A percentile compares a stretch with the other conserved stretches of the same genome.
Evolutionary conservation across 2,888 invertebrate species (phyloP).

Genomic region (Hypena proboscidalis): DNA sequence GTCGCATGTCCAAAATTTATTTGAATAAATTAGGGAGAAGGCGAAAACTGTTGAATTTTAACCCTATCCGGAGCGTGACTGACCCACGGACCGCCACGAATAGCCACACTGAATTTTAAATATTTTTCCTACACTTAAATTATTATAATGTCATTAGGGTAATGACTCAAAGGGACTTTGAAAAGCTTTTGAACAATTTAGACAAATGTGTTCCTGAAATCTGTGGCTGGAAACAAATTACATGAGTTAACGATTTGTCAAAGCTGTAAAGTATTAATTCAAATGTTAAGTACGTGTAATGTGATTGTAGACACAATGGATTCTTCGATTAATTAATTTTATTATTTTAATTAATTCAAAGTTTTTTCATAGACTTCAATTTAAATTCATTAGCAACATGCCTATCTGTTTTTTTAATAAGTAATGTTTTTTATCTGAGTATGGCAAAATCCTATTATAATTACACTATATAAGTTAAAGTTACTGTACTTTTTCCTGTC

Average conservation of each 20-base stretch:
- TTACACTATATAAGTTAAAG: no score
- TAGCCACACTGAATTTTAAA: conserved; percentile 53
- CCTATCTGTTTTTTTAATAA: no score
- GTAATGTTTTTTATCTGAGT: no score
- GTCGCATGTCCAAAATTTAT: conserved; percentile 74
- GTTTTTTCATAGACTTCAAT: no score
- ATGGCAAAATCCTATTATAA: no score
- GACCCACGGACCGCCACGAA: conserved; percentile 33
- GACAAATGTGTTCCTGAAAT: conserved; percentile 12
- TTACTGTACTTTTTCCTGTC: no score
- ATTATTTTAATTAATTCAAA: no score
- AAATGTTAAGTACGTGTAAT: no score
- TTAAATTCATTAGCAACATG: no score
- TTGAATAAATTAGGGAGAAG: conserved; percentile 76
- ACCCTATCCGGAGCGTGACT: conserved; percentile 64
- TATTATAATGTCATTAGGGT: conserved; percentile 47
- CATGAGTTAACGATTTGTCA: conserved; percentile 6
- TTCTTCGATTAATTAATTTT: no score
- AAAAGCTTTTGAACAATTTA: conserved; percentile 17
- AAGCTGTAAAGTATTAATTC: conserved; percentile 1
- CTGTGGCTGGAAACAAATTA: conserved; percentile 3
- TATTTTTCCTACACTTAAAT: conserved; percentile 48
- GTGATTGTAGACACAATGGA: no score
- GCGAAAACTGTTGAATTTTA: conserved; percentile 78
- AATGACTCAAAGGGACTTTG: conserved; percentile 37